phyloP scores from a whole-genome alignment of 2,888 invertebrate species.

The Spisula solida region DNA sequence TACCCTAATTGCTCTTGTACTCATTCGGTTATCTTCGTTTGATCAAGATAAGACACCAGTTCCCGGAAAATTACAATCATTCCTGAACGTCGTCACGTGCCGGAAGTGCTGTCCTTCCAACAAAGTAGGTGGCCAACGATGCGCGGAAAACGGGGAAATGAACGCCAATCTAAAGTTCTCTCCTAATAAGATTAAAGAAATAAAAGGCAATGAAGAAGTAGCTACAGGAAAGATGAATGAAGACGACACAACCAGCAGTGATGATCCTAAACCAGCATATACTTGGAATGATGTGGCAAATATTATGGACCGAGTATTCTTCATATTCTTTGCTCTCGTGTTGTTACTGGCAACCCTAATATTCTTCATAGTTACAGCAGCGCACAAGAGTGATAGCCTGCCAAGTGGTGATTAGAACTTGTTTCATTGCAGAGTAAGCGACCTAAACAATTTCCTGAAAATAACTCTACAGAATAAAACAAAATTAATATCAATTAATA shows the following conservation, averaged over 20 bases:
- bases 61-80: conserved; percentile 17
- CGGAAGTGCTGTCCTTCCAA: background rate
- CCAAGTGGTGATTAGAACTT: too few relatives aligned
- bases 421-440: too few relatives aligned
- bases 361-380: conserved; percentile 11
- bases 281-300: conserved; percentile 42
- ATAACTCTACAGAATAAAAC: too few relatives aligned
- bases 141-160: background rate
- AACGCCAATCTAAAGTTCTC: background rate
- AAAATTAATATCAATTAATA: too few relatives aligned
- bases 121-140: background rate
- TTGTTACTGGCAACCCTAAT: conserved; percentile 19
- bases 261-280: background rate
- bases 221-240: background rate
- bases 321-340: conserved; percentile 22
- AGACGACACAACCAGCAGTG: background rate
- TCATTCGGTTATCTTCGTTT: conserved; percentile 36
- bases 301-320: conserved; percentile 25
- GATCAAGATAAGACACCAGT: conserved; percentile 9
- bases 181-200: background rate
- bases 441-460: too few relatives aligned
- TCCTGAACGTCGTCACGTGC: background rate
- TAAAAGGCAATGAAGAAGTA: background rate
- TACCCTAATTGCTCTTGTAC: conserved; percentile 37
- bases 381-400: background rate